Base-by-base conservation (phyloP, 2,113 vertebrate species). In the Laterallus jamaicensis region DNA sequence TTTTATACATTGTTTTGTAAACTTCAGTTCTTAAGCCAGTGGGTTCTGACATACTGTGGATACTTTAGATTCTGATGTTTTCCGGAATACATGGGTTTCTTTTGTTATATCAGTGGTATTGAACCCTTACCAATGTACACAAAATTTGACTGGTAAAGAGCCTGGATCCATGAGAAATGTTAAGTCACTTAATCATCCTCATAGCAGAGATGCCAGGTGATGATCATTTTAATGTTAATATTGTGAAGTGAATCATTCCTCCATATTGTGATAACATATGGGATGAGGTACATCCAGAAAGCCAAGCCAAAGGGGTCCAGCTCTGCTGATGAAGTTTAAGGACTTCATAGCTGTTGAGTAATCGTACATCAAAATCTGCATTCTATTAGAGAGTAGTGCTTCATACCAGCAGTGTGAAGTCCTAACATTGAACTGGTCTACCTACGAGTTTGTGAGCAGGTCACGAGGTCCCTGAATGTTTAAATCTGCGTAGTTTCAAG, bases 21-120 rank as follows among this genome's bases (percentile, higher is more conserved):
- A 58, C 24, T 32, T 28, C 22, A 66, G 6, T 42, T 35, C 20
- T 91, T 26, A 81, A 83, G 2, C 14, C 21, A 54, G 14, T 24
- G 26, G 5, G 2, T 64, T 74, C 26, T 58, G 5, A 26, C 14
- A 18, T 37, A 1, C 2, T 42, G 6, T 22, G 7, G 12, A 37
- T 49, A 50, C 5, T 74, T 66, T 44, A 50, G 1, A 17, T 66
- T 40, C 9, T 21, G 11, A 22, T 37, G 24, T 79, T 85, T 66
- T 79, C 25, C 15, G 50, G 11, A 37, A 81, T 21, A 12, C 16
- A 16, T 67, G 54, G 3, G 12, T 74, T 81, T 19, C 11, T 84
- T 54, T 32, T 67, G 3, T 66, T 69, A 24, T 12, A 63, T 13
- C 2, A 12, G 31, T 0, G 2, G 8, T 6, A 50, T 10, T 15